phyloP scores from a whole-genome alignment of 1,140 invertebrate genomes.

The Goniozus legneri region DNA sequence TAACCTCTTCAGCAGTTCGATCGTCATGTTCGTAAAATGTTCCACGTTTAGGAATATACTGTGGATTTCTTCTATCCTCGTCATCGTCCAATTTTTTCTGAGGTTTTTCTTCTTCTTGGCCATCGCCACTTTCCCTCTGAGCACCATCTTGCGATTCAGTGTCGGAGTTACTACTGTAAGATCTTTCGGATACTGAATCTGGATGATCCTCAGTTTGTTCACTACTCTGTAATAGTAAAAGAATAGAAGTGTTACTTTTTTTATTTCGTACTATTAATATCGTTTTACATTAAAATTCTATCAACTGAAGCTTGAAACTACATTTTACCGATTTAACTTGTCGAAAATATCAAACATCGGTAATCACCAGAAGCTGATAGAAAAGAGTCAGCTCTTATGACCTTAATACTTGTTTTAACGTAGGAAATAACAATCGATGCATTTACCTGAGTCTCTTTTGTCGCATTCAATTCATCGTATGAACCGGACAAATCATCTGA shows the following conservation, averaged over 20 bases:
- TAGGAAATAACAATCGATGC: slow-evolving; percentile 7
- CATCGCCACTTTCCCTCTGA: slow-evolving; percentile 59
- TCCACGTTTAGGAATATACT: slow-evolving; percentile 93
- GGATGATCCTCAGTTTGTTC: slow-evolving; percentile 52
- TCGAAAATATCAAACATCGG: background rate
- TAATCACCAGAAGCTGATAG: background rate
- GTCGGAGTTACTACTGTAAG: slow-evolving; percentile 50
- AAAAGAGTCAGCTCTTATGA: background rate
- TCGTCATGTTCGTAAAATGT: slow-evolving; percentile 97
- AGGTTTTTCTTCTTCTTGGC: slow-evolving; percentile 58
- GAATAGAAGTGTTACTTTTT: background rate
- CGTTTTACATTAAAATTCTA: background rate
- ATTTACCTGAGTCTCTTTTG: slow-evolving; percentile 49
- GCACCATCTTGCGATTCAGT: slow-evolving; percentile 47
- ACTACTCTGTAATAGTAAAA: slow-evolving; percentile 39
- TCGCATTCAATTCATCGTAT: slow-evolving; percentile 44
- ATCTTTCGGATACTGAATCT: slow-evolving; percentile 53
- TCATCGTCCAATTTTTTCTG: slow-evolving; percentile 82
- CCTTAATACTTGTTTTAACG: background rate
- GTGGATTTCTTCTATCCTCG: slow-evolving; percentile 92
- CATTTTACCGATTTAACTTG: background rate
- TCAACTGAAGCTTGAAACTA: background rate
- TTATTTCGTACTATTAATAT: background rate
- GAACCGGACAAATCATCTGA: slow-evolving; percentile 47
- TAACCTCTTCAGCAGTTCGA: slow-evolving; percentile 68